Percentiles rank a stretch among this genome's conserved stretches.
These are phyloP conservation scores for Nemoura dubitans DNA, from an alignment of 2,888 invertebrate genomes.

Conservation along the genomic window DNA sequence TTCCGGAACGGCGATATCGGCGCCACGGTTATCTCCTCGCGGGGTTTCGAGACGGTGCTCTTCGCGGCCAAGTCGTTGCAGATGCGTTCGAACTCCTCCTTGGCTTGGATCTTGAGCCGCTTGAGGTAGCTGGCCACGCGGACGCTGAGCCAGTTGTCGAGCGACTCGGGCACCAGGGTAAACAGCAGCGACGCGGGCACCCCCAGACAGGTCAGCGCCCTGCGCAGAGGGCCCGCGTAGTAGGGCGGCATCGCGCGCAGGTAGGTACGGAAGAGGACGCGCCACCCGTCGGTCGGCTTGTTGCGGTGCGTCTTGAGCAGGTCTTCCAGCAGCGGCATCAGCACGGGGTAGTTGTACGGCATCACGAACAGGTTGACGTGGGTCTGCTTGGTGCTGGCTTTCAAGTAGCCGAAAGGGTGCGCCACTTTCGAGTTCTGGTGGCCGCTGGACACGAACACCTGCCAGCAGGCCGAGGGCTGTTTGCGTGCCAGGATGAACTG, in stretches of 20 bases:
- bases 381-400: constrained; percentile 91
- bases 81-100: constrained; percentile 82
- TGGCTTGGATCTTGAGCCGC: constrained; percentile 92
- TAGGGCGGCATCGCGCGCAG: constrained; percentile 95
- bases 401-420: constrained; percentile 96
- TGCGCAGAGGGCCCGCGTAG: constrained; percentile 86
- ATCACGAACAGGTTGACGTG: constrained; percentile 97
- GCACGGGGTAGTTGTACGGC: constrained; percentile 97
- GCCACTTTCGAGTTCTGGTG: constrained; percentile 88
- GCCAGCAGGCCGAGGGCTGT: constrained; percentile 96
- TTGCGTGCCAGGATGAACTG: constrained; percentile 94
- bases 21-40: too few species aligned
- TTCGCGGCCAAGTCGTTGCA: constrained; percentile 57
- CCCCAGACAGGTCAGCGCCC: constrained; percentile 91
- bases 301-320: constrained; percentile 86
- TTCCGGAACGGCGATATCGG: too few species aligned
- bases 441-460: constrained; percentile 70
- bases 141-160: constrained; percentile 92
- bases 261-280: constrained; percentile 91
- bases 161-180: constrained; percentile 79
- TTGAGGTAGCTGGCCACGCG: constrained; percentile 94
- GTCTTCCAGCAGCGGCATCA: constrained; percentile 92
- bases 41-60: constrained; percentile 62
- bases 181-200: constrained; percentile 65
- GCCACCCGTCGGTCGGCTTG: constrained; percentile 93